These are phyloP conservation scores for Euwallacea similis DNA, from an alignment of 1,140 invertebrate species.

Conservation along the genomic window DNA sequence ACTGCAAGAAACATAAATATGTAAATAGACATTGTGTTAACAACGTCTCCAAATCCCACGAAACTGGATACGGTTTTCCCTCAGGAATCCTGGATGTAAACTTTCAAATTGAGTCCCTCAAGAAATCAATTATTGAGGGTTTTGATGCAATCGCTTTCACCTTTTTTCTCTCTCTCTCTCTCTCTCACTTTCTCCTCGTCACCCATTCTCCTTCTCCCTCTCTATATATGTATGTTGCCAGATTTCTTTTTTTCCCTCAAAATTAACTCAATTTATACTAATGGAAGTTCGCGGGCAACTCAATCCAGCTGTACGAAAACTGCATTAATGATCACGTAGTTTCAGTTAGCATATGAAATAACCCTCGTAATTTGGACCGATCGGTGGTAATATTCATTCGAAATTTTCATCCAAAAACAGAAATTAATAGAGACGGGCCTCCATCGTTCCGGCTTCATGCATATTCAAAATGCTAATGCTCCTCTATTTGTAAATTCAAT, in stretches of 20 bases:
- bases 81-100: constrained; percentile 12
- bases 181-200: not conserved
- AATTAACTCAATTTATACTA: not conserved
- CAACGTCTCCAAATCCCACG: constrained; percentile 8
- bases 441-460: constrained; percentile 25
- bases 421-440: constrained; percentile 32
- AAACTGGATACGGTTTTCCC: constrained; percentile 19
- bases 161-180: too few species aligned
- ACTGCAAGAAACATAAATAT: constrained; percentile 3
- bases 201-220: not conserved
- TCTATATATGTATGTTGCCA: not conserved
- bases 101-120: constrained; percentile 16
- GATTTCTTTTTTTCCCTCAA: not conserved
- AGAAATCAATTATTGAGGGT: constrained; percentile 21
- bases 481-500: constrained; percentile 37
- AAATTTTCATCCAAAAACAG: constrained; percentile 34
- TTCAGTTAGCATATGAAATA: constrained; percentile 7
- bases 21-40: constrained; percentile 22
- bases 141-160: too few species aligned
- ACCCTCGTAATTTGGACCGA: constrained; percentile 16
- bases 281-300: not conserved
- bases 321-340: not conserved
- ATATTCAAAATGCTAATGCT: constrained; percentile 40
- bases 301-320: not conserved
- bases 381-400: constrained; percentile 24